phyloP scores from a whole-genome alignment of 2,797 vertebrate genomes.

The Urosaurus nigricauda region DNA sequence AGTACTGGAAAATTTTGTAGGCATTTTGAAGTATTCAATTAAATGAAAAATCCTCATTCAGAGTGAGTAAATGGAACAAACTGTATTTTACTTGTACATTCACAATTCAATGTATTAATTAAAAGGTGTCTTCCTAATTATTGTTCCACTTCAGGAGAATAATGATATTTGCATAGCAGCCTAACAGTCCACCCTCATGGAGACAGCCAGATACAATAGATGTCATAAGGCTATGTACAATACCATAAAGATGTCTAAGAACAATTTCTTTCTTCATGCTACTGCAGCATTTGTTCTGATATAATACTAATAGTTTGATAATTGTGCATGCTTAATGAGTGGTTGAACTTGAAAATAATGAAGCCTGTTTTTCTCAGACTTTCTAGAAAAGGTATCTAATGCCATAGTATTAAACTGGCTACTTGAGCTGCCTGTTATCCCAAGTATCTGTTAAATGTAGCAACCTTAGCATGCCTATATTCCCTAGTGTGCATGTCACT shows the following conservation, averaged over 20 bases:
- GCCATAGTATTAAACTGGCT: not conserved
- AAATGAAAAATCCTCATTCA: not conserved
- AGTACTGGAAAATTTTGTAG: not conserved
- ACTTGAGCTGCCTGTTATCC: not conserved
- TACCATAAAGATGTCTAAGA: not conserved
- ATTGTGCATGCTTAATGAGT: not conserved
- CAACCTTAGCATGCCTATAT: no score
- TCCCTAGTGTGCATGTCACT: no score
- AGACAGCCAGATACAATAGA: conserved; percentile 15
- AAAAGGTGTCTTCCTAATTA: not conserved
- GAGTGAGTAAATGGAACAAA: not conserved
- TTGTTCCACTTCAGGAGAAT: conserved; percentile 15
- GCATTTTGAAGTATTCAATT: not conserved
- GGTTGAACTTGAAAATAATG: not conserved
- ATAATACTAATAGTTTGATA: not conserved
- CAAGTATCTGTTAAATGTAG: not conserved
- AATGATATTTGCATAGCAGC: conserved; percentile 8
- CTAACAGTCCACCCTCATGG: not conserved
- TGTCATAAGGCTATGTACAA: not conserved
- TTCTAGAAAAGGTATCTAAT: not conserved
- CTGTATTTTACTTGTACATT: not conserved
- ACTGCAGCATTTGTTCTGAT: not conserved
- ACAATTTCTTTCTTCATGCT: not conserved
- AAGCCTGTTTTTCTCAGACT: not conserved
- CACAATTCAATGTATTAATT: conserved; percentile 1